Percentiles rank a stretch among this genome's conserved stretches.
These are phyloP conservation scores for Phortica magna DNA, from an alignment of 2,888 invertebrate species.

Conservation along the genomic window DNA sequence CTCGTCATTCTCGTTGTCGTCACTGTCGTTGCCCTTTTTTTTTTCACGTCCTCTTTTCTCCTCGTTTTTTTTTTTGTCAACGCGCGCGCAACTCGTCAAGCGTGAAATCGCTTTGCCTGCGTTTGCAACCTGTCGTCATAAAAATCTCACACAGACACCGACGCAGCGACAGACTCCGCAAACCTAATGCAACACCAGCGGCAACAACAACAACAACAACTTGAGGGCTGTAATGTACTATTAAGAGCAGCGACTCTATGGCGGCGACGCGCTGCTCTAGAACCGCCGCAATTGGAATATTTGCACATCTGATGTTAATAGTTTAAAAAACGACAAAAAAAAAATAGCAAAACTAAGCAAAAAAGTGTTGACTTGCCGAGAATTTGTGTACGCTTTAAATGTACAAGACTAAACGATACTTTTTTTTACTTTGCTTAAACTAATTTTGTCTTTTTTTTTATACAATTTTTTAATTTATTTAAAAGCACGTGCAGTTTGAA, in stretches of 20 bases:
- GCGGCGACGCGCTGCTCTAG: not conserved
- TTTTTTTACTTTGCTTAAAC: too few relatives aligned
- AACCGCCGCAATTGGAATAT: not conserved
- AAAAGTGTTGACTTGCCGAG: not conserved
- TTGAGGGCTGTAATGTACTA: not conserved
- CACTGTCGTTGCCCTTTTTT: slow-evolving; percentile 7
- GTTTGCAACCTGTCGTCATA: slow-evolving; percentile 67
- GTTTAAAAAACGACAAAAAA: not conserved
- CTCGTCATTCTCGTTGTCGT: not conserved
- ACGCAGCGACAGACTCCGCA: slow-evolving; percentile 36
- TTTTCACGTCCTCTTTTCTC: not conserved
- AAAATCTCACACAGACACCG: slow-evolving; percentile 54
- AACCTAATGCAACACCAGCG: slow-evolving; percentile 29
- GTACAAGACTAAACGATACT: too few relatives aligned
- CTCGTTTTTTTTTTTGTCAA: slow-evolving; percentile 5
- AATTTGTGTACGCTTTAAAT: too few relatives aligned
- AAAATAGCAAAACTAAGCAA: not conserved
- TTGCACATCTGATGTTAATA: not conserved
- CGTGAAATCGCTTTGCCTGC: slow-evolving; percentile 67
- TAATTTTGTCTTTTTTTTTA: too few relatives aligned
- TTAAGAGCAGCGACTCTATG: not conserved
- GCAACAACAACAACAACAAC: slow-evolving; percentile 36
- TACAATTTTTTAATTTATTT: too few relatives aligned
- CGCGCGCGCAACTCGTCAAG: slow-evolving; percentile 52
- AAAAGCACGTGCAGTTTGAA: too few relatives aligned